Evolutionary conservation across 2,113 vertebrate species (phyloP), one percentile per base, ranked within the genome.

Genomic region (Falcunculus frontatus): DNA sequence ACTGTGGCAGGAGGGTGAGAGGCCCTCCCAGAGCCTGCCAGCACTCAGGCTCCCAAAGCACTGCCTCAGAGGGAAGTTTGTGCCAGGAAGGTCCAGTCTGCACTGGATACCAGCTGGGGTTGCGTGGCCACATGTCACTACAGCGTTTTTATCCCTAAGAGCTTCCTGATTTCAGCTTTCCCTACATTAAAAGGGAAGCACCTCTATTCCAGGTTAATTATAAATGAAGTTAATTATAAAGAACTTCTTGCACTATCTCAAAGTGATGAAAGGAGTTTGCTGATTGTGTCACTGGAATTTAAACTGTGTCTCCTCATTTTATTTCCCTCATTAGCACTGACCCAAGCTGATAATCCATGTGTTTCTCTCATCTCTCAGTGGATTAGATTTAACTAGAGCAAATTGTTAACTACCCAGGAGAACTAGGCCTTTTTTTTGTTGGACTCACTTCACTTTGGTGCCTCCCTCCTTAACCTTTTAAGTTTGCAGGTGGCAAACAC

Each of bases 141-240:
- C 7, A 35, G 39, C 2, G 3, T 14, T 94, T 64, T 63, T 55
- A 25, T 57, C 55, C 88, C 72, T 6, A 23, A 74, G 65, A 50
- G 11, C 70, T 96, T 90, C 92, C 83, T 7, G 8, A 33, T 47
- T 74, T 55, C 76, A 84, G 32, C 76, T 39, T 90, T 85, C 88
- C 63, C 59, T 86, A 2, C 35, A 50, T 91, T 90, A 55, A 17
- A 90, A 95, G 33, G 63, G 47, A 91, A 85, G 52, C 63, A 84
- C 44, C 39, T 96, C 37, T 77, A 75, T 88, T 90, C 27, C 41
- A 42, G 49, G 72, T 81, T 93, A 86, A 90, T 93, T 94, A 90
- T 83, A 80, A 64, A 72, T 44, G 37, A 39, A 81, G 70, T 90
- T 93, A 94, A 95, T 96, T 95, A 93, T 59, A 78, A 93, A 85